Evolutionary conservation across 2,888 invertebrate genomes (phyloP).

Genomic region (Caenorhabditis doughertyi): DNA sequence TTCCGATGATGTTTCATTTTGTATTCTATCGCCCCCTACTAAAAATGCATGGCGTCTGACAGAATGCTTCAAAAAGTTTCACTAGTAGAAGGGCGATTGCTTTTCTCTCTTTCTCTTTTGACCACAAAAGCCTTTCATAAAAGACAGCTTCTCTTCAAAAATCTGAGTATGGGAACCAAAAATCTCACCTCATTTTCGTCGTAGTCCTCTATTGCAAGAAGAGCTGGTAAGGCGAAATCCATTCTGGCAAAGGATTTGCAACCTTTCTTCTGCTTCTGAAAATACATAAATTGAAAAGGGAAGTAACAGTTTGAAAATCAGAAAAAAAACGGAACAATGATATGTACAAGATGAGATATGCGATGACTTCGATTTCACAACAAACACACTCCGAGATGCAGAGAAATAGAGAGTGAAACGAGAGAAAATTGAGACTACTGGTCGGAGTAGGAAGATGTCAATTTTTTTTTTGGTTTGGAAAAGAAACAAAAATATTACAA

Average conservation of each 20-base stretch:
- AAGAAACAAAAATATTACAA: neutral
- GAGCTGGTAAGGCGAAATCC: constrained; percentile 61
- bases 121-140: constrained; percentile 2
- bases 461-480: neutral
- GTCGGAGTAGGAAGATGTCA: neutral
- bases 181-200: constrained; percentile 63
- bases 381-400: constrained; percentile 36
- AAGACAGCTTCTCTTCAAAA: neutral
- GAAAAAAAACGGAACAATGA: constrained; percentile 30
- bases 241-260: constrained; percentile 39
- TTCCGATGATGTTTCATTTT: constrained; percentile 49
- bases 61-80: constrained; percentile 46
- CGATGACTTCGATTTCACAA: constrained; percentile 62
- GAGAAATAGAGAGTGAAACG: constrained; percentile 21
- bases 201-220: constrained; percentile 65
- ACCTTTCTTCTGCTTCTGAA: constrained; percentile 26
- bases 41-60: constrained; percentile 62
- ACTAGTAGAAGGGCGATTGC: neutral
- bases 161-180: neutral
- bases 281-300: neutral
- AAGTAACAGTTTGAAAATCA: neutral
- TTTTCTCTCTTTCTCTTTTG: constrained; percentile 10
- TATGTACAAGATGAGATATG: constrained; percentile 40
- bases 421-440: constrained; percentile 25
- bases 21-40: constrained; percentile 43